Percentiles rank a stretch among this genome's conserved stretches.
These are phyloP conservation scores for Clarias macrocephalus DNA, from an alignment of 2,113 vertebrate genomes.

Conservation along the genomic window DNA sequence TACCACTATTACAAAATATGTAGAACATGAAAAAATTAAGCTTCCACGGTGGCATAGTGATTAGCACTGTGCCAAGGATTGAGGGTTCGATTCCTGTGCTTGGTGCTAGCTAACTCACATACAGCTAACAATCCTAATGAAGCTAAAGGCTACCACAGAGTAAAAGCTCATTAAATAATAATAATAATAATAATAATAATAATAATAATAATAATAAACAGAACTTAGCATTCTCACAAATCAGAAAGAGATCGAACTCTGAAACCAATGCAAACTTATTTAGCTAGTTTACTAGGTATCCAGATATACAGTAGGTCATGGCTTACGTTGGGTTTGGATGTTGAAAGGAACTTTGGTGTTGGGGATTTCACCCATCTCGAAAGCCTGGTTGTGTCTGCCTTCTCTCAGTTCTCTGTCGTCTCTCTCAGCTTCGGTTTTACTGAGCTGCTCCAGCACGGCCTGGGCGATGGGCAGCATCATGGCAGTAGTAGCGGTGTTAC, in stretches of 20 bases:
- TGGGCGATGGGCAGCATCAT: constrained; percentile 94
- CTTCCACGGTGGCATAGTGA: too few relatives aligned
- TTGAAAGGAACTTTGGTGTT: not conserved
- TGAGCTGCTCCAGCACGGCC: constrained; percentile 84
- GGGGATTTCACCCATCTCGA: constrained; percentile 60
- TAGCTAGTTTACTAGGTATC: not conserved
- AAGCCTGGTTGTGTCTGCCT: constrained; percentile 60
- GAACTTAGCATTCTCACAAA: not conserved
- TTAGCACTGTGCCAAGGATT: too few relatives aligned
- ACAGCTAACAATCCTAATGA: not conserved
- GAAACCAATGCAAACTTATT: not conserved
- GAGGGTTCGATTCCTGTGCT: too few relatives aligned
- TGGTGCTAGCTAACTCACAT: not conserved
- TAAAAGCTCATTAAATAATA: not conserved
- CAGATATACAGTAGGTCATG: not conserved
- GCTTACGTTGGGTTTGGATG: constrained; percentile 13
- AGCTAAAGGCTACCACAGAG: not conserved
- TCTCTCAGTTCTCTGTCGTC: constrained; percentile 54
- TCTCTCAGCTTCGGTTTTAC: constrained; percentile 61
- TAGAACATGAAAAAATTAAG: not conserved
- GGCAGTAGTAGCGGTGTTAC: constrained; percentile 90
- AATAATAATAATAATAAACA: too few relatives aligned
- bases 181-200: too few relatives aligned
- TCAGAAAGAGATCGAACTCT: not conserved
- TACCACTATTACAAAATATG: not conserved